Base-by-base conservation (phyloP, 2,797 vertebrate genomes). In the Petrocephalus sullivani region DNA sequence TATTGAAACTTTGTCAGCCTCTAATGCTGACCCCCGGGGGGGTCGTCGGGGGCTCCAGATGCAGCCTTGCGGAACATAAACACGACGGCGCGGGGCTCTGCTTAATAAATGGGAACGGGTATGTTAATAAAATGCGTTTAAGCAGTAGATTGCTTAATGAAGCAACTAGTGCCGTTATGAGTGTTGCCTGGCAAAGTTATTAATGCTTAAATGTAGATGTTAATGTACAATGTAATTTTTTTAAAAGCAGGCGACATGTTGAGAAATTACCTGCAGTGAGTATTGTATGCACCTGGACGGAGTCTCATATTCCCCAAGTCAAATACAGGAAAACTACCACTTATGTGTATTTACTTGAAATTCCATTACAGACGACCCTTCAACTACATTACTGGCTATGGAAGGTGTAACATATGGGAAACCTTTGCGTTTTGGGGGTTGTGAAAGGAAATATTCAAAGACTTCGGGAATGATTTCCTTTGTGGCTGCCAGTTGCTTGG, bases 11-110 rank as follows among this genome's bases (percentile, higher is more conserved):
- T 46, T 46, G 41, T 46, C 41, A 46, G 41, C 41, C 41, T 46
- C 41, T 46, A 46, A 78, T 89, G 88, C 23, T 60, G 54, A 56
- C 16, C 71, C 60, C n/a, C 71, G 49, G 82, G 64, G 46, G 81
- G 51, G 61, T 58, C 88, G 71, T n/a, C 28, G 16, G 49, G 60
- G 58, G 53, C 28, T 56, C 67, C 41, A 64, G 41, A 16, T 16
- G 64, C 64, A 51, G 46, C 21, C 53, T 33, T n/a, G 53, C n/a
- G 19, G 60, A 21, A 87, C 8, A 8, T 87, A 19, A 75, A 53
- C 86, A 87, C 12, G 16, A 28, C 5, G 53, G 58, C 23, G 14
- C 14, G 28, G 6, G 54, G 84, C 7, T 28, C 28, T 37, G 84
- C n/a, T 58, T 19, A 41, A 85, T 85, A 58, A 57, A 58, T 28